Conservation (phyloP, 92 coral and sea anemone genomes). For the Zoanthus gigantus region DNA sequence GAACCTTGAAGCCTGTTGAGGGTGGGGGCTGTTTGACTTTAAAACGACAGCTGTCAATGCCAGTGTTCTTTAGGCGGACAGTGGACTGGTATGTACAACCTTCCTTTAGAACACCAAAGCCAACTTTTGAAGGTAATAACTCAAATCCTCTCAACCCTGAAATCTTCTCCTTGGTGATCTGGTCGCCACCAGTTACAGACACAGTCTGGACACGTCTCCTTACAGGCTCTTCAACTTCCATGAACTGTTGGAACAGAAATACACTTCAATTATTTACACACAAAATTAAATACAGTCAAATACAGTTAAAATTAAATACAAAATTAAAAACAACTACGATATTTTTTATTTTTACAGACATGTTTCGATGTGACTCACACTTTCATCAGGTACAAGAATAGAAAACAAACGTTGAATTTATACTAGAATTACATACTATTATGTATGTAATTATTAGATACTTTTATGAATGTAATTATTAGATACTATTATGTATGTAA, state of each 20-base stretch:
- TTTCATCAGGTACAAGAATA: too few species aligned
- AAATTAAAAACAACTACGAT: too few species aligned
- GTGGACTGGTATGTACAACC: conserved; percentile 88
- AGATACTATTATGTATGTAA: too few species aligned
- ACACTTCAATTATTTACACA: too few species aligned
- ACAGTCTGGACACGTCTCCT: conserved; percentile 96
- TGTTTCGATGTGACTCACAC: too few species aligned
- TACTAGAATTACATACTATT: too few species aligned
- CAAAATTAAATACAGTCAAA: too few species aligned
- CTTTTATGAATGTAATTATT: too few species aligned
- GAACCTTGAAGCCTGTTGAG: conserved; percentile 89
- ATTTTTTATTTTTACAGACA: too few species aligned
- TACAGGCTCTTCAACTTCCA: conserved; percentile 85
- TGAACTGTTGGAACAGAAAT: conserved; percentile 63
- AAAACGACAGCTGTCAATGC: conserved; percentile 94
- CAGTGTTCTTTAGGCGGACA: conserved; percentile 87
- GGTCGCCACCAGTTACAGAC: conserved; percentile 87
- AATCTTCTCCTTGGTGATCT: conserved; percentile 53
- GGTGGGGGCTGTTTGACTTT: conserved; percentile 96
- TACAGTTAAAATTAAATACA: too few species aligned
- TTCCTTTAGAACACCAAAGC: conserved; percentile 93
- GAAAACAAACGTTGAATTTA: too few species aligned
- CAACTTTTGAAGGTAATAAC: conserved; percentile 89
- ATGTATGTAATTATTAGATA: too few species aligned
- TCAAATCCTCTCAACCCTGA: conserved; percentile 90